Conservation (phyloP, 2,797 vertebrate species). For the Pipistrellus pipistrellus region DNA sequence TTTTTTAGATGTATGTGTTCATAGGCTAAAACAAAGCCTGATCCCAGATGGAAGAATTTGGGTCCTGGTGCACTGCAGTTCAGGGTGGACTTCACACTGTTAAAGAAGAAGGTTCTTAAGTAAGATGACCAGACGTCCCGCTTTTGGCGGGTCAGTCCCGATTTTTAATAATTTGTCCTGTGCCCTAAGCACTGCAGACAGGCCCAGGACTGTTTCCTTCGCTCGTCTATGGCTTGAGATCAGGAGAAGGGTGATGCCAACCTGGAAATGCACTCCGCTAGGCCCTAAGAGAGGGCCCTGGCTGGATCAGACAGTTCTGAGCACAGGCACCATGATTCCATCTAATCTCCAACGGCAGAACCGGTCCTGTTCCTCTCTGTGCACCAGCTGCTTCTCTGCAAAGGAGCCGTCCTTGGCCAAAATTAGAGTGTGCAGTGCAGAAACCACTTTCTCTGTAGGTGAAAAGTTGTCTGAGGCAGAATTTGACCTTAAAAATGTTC, state of each 20-base stretch:
- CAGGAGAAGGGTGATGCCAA: background rate
- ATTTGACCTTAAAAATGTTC: constrained; percentile 68
- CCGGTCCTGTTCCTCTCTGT: constrained; percentile 31
- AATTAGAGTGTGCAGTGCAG: constrained; percentile 53
- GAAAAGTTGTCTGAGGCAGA: constrained; percentile 62
- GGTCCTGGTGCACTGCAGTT: too few species aligned
- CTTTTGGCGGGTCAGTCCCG: too few species aligned
- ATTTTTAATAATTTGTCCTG: too few species aligned
- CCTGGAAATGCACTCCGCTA: background rate
- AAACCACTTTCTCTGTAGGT: constrained; percentile 15
- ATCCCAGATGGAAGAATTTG: too few species aligned
- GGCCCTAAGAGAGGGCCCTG: background rate
- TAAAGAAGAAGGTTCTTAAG: too few species aligned
- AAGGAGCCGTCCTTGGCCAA: constrained; percentile 23
- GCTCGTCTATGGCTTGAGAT: background rate
- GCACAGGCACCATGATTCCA: background rate
- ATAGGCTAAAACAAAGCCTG: background rate
- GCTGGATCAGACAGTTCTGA: background rate
- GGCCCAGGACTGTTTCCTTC: background rate
- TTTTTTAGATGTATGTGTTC: background rate
- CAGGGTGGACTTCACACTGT: too few species aligned
- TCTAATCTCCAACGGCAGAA: constrained; percentile 45
- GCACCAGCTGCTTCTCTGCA: constrained; percentile 57
- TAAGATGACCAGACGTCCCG: too few species aligned
- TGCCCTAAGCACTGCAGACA: background rate